phyloP scores from a whole-genome alignment of 2,113 vertebrate species.

The Caranx ignobilis region DNA sequence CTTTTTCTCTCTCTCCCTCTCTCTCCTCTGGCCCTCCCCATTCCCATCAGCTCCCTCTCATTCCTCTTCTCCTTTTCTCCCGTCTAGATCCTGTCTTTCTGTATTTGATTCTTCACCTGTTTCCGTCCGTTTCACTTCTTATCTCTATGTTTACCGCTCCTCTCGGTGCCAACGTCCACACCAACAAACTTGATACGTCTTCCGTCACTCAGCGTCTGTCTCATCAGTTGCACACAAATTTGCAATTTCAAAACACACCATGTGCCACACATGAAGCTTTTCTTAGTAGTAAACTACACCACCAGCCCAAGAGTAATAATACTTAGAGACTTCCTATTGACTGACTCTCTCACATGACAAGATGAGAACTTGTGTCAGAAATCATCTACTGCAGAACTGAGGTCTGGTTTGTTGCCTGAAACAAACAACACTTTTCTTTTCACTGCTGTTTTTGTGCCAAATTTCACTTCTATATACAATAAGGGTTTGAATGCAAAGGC shows the following conservation, averaged over 20 bases:
- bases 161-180: background rate
- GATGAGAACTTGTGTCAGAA: constrained; percentile 12
- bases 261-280: background rate
- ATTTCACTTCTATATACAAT: background rate
- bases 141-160: background rate
- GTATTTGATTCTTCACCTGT: background rate
- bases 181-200: constrained; percentile 23
- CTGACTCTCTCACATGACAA: constrained; percentile 15
- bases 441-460: background rate
- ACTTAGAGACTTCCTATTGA: constrained; percentile 7
- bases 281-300: constrained; percentile 40
- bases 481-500: background rate
- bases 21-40: background rate
- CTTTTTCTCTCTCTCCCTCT: background rate
- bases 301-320: background rate
- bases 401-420: too few species aligned
- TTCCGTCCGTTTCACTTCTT: background rate
- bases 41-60: background rate
- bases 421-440: too few species aligned
- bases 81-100: background rate
- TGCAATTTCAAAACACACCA: constrained; percentile 22
- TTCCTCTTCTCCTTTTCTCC: constrained; percentile 4
- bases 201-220: background rate
- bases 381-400: background rate
- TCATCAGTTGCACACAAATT: constrained; percentile 14